Evolutionary conservation across 2,113 vertebrate species (phyloP), one percentile per base, ranked within the genome.

Genomic region (Muntiacus muntjak): DNA sequence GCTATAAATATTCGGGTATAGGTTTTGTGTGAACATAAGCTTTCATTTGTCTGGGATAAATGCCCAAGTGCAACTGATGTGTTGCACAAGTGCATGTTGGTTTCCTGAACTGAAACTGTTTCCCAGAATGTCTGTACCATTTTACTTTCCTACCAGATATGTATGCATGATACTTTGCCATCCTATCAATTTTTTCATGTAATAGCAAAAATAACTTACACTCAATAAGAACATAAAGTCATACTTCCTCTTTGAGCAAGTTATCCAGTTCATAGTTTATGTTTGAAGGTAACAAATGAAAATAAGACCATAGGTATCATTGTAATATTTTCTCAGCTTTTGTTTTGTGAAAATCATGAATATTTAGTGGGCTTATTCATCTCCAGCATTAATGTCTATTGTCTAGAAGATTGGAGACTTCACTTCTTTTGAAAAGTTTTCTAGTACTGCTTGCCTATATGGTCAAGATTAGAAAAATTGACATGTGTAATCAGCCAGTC

Each of bases 41-140:
- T 97, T 92, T 93, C 15, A 50, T 95, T 52, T 96, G 47, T 71
- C 33, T 92, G 52, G 23, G 55, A 71, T 87, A 60, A 87, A 91
- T 91, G 45, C 64, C 30, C 26, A 62, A 87, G 36, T 23, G 15
- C 30, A 94, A 50, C 40, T 12, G 6, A 82, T 64, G 26, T 40
- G 45, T 74, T 89, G 17, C 7, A 93, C 86, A 79, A 94, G 76
- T 89, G 21, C 47, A 26, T 7, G 28, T 60, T 78, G 23, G 19
- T 64, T 97, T 91, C 30, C 76, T 76, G 57, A 83, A 76, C 58
- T 85, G 50, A 88, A 90, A 14, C 36, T 85, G 5, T 84, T 88
- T 94, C 30, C 79, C 3, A 64, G 76, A 54, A 33, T 47, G 15
- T 93, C n/a, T 60, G 40, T 50, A 58, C 25, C 43, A 89, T 76